Evolutionary conservation across 2,113 vertebrate species (phyloP).

Genomic region (Panthera uncia): DNA sequence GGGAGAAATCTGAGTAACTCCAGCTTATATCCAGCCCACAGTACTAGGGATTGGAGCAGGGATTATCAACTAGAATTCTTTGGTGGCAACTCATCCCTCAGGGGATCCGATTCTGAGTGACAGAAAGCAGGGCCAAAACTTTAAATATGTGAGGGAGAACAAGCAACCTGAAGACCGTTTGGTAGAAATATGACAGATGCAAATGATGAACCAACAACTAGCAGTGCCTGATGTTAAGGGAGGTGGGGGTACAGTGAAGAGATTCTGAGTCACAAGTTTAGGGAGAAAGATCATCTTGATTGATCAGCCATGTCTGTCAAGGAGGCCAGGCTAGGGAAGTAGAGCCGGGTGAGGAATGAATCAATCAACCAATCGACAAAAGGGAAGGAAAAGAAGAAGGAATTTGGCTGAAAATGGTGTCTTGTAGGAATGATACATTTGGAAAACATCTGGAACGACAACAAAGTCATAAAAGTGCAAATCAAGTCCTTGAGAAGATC

Average conservation of each 20-base stretch:
- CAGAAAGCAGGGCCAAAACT: not conserved
- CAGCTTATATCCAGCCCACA: not conserved
- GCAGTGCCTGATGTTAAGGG: not conserved
- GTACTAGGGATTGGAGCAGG: not conserved
- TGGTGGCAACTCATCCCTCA: not conserved
- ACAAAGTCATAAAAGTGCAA: not conserved
- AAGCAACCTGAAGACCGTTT: not conserved
- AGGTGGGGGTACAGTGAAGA: not conserved
- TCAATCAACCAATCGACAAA: not conserved
- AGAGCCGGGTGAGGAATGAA: not conserved
- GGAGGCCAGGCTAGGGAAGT: not conserved
- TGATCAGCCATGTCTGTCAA: not conserved
- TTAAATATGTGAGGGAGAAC: not conserved
- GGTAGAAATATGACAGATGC: not conserved
- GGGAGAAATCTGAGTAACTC: not conserved
- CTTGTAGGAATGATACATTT: not conserved
- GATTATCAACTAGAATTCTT: not conserved
- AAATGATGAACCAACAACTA: not conserved
- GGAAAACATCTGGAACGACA: conserved; percentile 50
- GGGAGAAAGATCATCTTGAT: not conserved
- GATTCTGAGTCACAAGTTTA: not conserved
- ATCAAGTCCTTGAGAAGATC: not conserved
- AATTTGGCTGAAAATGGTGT: not conserved
- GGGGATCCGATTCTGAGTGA: not conserved
- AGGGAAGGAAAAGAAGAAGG: not conserved